Percentiles rank a stretch among this genome's conserved stretches.
Conservation (phyloP, 2,113 vertebrate genomes). For the Corythornis cristatus region DNA sequence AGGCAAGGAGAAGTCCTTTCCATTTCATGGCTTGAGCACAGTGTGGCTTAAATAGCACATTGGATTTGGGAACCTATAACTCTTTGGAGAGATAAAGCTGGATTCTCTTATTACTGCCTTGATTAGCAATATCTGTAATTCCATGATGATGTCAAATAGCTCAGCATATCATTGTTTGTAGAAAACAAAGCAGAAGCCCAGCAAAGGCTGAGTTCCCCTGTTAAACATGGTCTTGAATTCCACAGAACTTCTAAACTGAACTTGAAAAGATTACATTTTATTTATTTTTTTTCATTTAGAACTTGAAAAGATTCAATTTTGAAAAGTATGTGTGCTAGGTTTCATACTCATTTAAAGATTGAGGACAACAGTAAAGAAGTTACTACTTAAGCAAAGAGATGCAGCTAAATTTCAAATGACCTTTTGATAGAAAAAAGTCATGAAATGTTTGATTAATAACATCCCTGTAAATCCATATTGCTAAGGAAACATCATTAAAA, state of each 20-base stretch:
- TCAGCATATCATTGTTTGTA: neutral
- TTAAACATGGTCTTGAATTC: neutral
- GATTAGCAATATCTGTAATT: constrained; percentile 24
- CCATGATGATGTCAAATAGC: neutral
- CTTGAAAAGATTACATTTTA: too few species aligned
- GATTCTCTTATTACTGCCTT: neutral
- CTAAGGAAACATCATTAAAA: neutral
- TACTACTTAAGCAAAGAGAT: neutral
- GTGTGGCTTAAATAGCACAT: constrained; percentile 7
- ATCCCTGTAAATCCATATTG: neutral
- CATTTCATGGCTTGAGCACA: constrained; percentile 20
- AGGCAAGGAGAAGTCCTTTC: neutral
- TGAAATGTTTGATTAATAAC: neutral
- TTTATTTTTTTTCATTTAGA: too few species aligned
- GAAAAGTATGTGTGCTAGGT: neutral
- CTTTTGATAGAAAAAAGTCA: neutral
- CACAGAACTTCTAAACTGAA: neutral
- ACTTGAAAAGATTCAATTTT: neutral
- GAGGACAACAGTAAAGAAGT: neutral
- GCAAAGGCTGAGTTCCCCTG: neutral
- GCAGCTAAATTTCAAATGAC: neutral
- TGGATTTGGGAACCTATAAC: neutral
- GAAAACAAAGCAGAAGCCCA: neutral
- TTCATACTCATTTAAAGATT: neutral
- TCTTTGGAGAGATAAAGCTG: neutral